Conservation (phyloP, 1,140 invertebrate species). For the Colletes gigas region DNA sequence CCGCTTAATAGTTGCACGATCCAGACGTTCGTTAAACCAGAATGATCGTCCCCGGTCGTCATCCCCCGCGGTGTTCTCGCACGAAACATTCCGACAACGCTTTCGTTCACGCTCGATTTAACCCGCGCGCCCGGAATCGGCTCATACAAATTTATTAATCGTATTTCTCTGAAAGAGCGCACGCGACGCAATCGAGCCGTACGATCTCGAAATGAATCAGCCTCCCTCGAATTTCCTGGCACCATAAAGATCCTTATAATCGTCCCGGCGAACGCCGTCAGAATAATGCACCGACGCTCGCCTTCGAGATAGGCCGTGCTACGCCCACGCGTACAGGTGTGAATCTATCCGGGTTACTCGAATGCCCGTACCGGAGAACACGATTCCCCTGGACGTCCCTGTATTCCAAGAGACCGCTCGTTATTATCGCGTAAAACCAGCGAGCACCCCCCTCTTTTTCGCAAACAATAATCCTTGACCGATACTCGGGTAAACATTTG, state of each 20-base stretch:
- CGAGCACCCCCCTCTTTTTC: no score
- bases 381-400: slow-evolving; percentile 19
- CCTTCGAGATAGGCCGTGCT: slow-evolving; percentile 19
- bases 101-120: slow-evolving; percentile 7
- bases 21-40: no score
- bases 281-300: slow-evolving; percentile 44
- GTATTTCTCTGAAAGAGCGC: slow-evolving; percentile 26
- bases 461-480: no score
- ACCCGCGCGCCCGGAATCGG: slow-evolving; percentile 5
- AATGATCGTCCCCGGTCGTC: neutral
- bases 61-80: slow-evolving; percentile 6
- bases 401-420: slow-evolving; percentile 1
- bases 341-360: slow-evolving; percentile 50
- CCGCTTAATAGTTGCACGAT: no score
- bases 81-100: neutral
- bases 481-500: no score
- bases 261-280: slow-evolving; percentile 16
- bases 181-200: slow-evolving; percentile 27
- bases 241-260: slow-evolving; percentile 50
- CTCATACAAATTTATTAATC: slow-evolving; percentile 45
- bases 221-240: slow-evolving; percentile 18
- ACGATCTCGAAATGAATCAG: slow-evolving; percentile 36
- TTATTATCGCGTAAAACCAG: slow-evolving; percentile 1
- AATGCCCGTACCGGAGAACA: slow-evolving; percentile 18
- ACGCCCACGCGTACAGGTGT: slow-evolving; percentile 62